Percentiles rank a stretch among this genome's conserved stretches.
These are phyloP conservation scores for Hippopotamyrus pictus DNA, from an alignment of 2,797 vertebrate genomes.

Conservation along the genomic window DNA sequence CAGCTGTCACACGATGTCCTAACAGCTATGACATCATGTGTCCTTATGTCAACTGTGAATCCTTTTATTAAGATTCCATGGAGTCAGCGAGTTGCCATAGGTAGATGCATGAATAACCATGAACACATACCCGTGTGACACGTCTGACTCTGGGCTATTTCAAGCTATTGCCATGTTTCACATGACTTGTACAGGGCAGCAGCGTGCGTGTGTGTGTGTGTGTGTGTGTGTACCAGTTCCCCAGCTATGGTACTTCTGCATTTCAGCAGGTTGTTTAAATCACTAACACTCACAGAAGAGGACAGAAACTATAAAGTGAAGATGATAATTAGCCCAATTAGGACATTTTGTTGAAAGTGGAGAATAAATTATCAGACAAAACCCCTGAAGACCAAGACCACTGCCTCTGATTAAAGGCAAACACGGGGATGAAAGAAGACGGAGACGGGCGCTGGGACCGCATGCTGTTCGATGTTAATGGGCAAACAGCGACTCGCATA, in stretches of 20 bases:
- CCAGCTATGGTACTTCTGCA: neutral
- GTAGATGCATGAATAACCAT: constrained; percentile 19
- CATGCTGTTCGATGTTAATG: neutral
- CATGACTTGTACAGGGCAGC: neutral
- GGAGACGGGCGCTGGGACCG: neutral
- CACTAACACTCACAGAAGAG: neutral
- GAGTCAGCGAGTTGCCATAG: neutral
- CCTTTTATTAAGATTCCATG: neutral
- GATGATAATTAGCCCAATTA: neutral
- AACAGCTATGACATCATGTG: constrained; percentile 26
- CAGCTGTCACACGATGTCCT: constrained; percentile 23
- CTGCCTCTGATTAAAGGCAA: neutral
- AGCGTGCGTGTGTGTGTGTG: neutral
- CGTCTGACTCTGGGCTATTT: constrained; percentile 5
- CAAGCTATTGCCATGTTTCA: neutral
- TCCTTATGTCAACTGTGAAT: constrained; percentile 15
- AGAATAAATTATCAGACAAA: neutral
- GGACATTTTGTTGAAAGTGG: neutral
- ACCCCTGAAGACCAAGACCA: neutral
- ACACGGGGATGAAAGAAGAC: neutral
- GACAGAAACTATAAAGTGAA: neutral
- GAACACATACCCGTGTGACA: neutral
- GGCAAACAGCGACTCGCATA: neutral
- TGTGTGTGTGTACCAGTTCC: neutral
- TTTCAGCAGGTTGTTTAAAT: neutral